Base-by-base conservation (phyloP, 1,140 invertebrate species). In the Orius insidiosus region DNA sequence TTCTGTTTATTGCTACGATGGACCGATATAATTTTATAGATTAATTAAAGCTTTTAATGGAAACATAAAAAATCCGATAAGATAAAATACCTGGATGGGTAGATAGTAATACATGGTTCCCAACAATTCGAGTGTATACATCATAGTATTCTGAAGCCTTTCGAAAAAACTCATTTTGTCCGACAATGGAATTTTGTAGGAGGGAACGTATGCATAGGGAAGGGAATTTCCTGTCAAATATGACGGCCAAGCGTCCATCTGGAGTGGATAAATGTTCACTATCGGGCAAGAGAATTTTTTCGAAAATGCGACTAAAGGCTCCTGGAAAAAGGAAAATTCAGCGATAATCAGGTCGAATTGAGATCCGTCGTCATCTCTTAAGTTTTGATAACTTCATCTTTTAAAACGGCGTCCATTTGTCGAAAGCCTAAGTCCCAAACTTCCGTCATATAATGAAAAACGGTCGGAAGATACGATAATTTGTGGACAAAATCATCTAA, bases 141-240 rank as follows among this genome's bases (percentile, higher is more conserved):
- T 18, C 5, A 45, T 15, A 33, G 46, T 41, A 52, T 78, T 78
- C 0, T 60, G 52, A 0, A 74, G 13, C 24, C 76, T 60, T 34
- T 72, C 59, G 7, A 64, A 49, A 51, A 75, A 71, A 31, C 54
- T 61, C 62, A 77, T 71, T 5, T 64, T 61, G 36, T 64, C 67
- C 14, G 59, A 4, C 3, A 24, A 24, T 24, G 24, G 24, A 3
- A 24, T 4, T 24, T 24, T 24, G 7, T 24, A 24, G 24, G 24
- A 3, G 3, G 24, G 24, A 24, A 24, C 24, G 24, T 24, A 24
- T 4, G 24, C 3, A 24, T 24, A 24, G 3, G 24, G 24, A 24
- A 24, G 24, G 3, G 24, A 24, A 24, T 24, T 24, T 24, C 24
- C 24, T 7, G 24, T 24, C 7, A 24, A 24, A 13, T 49, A 37